These are phyloP conservation scores for Leptinotarsa undecemlineata DNA, from an alignment of 1,140 invertebrate genomes.

Conservation along the genomic window DNA sequence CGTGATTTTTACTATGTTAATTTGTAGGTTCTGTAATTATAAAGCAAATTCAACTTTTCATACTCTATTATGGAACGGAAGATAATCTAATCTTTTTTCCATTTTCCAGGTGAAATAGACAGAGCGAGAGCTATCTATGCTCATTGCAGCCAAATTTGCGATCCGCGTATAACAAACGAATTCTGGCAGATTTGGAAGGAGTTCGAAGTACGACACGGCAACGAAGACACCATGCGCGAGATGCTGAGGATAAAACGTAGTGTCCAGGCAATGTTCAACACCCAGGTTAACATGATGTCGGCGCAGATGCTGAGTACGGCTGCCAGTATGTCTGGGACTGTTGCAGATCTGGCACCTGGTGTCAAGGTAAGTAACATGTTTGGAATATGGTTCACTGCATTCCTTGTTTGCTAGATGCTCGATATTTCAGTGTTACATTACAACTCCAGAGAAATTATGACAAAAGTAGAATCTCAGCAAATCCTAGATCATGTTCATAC, in stretches of 20 bases:
- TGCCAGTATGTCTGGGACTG: constrained; percentile 64
- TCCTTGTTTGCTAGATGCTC: too few species aligned
- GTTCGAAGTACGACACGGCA: constrained; percentile 93
- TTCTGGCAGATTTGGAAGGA: constrained; percentile 99
- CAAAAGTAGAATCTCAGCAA: too few species aligned
- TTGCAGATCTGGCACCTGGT: constrained; percentile 70
- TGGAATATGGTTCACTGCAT: too few species aligned
- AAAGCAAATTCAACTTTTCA: too few species aligned
- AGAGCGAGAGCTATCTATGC: constrained; percentile 95
- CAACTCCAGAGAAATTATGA: too few species aligned
- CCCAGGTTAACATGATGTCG: constrained; percentile 96
- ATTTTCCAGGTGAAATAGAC: constrained; percentile 64
- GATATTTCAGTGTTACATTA: neutral
- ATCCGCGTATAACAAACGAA: constrained; percentile 89
- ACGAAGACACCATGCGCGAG: constrained; percentile 99
- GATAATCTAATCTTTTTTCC: too few species aligned
- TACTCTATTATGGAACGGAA: too few species aligned
- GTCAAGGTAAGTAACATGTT: constrained; percentile 51
- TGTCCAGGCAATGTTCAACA: constrained; percentile 96
- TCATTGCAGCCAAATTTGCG: constrained; percentile 98
- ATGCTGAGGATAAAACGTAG: constrained; percentile 98
- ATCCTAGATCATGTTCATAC: too few species aligned
- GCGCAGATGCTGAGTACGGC: constrained; percentile 90
- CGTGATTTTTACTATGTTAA: too few species aligned
- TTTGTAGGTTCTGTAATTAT: too few species aligned